Conservation (phyloP, 2,113 vertebrate species). For the Rallus limicola region DNA sequence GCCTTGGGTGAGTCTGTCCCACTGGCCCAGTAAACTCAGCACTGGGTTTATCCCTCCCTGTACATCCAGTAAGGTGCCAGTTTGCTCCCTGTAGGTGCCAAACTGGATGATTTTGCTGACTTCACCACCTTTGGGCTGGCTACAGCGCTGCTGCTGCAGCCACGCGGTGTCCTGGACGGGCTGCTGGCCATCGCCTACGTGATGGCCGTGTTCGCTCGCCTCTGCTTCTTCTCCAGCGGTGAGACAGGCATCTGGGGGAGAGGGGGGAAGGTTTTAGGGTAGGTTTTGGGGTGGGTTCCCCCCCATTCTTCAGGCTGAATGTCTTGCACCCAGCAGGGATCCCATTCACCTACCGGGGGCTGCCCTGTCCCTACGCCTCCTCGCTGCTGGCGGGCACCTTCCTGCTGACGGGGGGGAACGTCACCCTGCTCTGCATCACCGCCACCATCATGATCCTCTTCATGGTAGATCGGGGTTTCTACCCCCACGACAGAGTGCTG, state of each 20-base stretch:
- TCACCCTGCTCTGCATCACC: constrained; percentile 73
- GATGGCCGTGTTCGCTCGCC: constrained; percentile 83
- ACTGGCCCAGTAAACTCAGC: rapidly evolving
- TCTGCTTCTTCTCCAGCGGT: constrained; percentile 91
- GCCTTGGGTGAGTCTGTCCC: constrained; percentile 81
- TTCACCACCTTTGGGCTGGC: constrained; percentile 93
- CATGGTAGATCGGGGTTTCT: constrained; percentile 88
- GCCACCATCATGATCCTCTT: constrained; percentile 86
- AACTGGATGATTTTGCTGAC: constrained; percentile 90
- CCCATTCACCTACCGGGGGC: constrained; percentile 87
- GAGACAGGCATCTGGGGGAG: neutral
- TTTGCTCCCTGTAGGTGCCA: constrained; percentile 77
- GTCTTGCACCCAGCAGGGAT: constrained; percentile 66
- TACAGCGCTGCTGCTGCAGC: constrained; percentile 84
- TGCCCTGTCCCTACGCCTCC: constrained; percentile 90
- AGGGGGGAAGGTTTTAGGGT: no score
- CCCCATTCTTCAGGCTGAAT: neutral
- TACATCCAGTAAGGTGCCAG: no score
- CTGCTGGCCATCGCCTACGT: constrained; percentile 84
- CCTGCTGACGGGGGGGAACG: constrained; percentile 81
- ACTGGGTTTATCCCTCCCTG: no score
- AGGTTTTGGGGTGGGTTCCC: no score
- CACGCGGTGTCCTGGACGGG: constrained; percentile 77
- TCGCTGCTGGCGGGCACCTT: constrained; percentile 85
- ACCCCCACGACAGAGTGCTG: constrained; percentile 90